Conservation (phyloP, 2,113 vertebrate genomes). For the Oryctolagus cuniculus region mOryCun1.1 NC_091438.1:130263501-130264000, state of each 20-base stretch:
- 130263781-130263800: conserved; percentile 12
- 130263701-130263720: conserved; percentile 20
- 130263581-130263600: not conserved
- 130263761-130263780: conserved; percentile 23
- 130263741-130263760: conserved; percentile 19
- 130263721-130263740: conserved; percentile 26
- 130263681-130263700: not conserved
- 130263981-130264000: not conserved
- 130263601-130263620: not conserved
- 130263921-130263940: not conserved
- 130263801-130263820: conserved; percentile 14
- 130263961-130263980: not conserved
- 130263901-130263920: not conserved
- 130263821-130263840: not conserved
- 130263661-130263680: conserved; percentile 1
- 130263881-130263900: not conserved
- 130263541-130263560: not conserved
- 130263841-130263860: not conserved
- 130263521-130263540: not conserved
- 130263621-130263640: not conserved
- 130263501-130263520: conserved; percentile 32
- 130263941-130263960: not conserved
- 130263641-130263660: not conserved
- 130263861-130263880: not conserved
- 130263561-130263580: not conserved